A percentile compares a stretch with the other conserved stretches of the same genome.
Evolutionary conservation across 2,888 invertebrate species (phyloP).

Genomic region (Mayetiola destructor): DNA sequence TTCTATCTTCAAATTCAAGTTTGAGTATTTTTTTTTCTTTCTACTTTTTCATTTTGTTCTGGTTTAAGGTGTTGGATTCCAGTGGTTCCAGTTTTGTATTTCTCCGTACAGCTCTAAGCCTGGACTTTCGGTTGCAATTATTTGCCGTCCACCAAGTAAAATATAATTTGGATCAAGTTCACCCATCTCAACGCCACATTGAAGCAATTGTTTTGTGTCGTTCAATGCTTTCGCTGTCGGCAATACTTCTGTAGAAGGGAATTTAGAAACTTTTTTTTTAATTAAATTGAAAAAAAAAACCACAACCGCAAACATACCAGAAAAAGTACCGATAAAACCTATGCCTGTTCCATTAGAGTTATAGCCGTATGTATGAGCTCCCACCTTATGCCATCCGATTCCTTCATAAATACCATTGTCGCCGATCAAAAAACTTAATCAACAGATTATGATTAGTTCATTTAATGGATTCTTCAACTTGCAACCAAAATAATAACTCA

Average conservation of each 20-base stretch:
- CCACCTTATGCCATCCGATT: slow-evolving; percentile 39
- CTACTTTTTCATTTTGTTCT: background rate
- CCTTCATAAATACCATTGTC: slow-evolving; percentile 53
- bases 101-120: slow-evolving; percentile 36
- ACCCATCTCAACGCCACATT: slow-evolving; percentile 34
- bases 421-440: slow-evolving; percentile 42
- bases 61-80: slow-evolving; percentile 21
- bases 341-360: slow-evolving; percentile 39
- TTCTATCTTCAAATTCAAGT: background rate
- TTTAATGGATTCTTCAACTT: too few species aligned
- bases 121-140: slow-evolving; percentile 35
- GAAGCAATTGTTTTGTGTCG: slow-evolving; percentile 33
- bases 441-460: background rate
- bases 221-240: slow-evolving; percentile 31
- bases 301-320: slow-evolving; percentile 27
- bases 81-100: slow-evolving; percentile 37
- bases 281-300: slow-evolving; percentile 11
- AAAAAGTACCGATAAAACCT: slow-evolving; percentile 39
- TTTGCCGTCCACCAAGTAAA: slow-evolving; percentile 38
- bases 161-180: slow-evolving; percentile 33
- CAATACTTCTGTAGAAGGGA: slow-evolving; percentile 31
- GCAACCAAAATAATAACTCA: slow-evolving; percentile 27
- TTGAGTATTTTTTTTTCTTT: background rate
- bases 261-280: background rate
- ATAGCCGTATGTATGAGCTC: slow-evolving; percentile 40